A percentile compares a stretch with the other conserved stretches of the same genome.
phyloP scores from a whole-genome alignment of 2,888 invertebrate genomes.

The Idaea biselata region DNA sequence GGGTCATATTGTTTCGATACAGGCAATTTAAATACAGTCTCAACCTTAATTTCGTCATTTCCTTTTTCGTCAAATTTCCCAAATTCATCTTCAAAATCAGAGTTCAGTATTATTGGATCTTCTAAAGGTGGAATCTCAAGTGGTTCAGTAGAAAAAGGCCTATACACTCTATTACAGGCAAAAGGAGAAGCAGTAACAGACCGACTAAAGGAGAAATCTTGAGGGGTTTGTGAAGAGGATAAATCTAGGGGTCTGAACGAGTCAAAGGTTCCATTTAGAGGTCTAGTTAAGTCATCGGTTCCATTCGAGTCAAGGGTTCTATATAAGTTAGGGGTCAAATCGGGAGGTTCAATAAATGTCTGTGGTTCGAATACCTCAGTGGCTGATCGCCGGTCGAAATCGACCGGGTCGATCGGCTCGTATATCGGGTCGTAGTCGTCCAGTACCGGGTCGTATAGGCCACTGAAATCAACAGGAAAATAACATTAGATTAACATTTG shows the following conservation, averaged over 20 bases:
- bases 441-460: conserved; percentile 69
- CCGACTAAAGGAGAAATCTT: conserved; percentile 22
- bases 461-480: conserved; percentile 49
- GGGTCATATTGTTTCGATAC: conserved; percentile 67
- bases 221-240: background rate
- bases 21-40: conserved; percentile 58
- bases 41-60: conserved; percentile 36
- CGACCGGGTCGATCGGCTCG: conserved; percentile 61
- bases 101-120: conserved; percentile 64
- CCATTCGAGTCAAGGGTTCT: conserved; percentile 12
- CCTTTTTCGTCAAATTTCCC: conserved; percentile 33
- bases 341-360: conserved; percentile 37
- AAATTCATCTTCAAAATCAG: conserved; percentile 56
- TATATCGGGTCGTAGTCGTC: conserved; percentile 64
- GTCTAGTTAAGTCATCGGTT: background rate
- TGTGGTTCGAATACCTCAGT: conserved; percentile 58
- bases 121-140: conserved; percentile 57
- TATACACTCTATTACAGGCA: conserved; percentile 48
- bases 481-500: no score
- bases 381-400: conserved; percentile 64
- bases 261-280: background rate
- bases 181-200: conserved; percentile 57
- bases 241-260: background rate
- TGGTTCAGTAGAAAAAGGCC: conserved; percentile 65
- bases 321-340: conserved; percentile 20